Evolutionary conservation across 2,888 invertebrate genomes (phyloP).

Genomic region (Mantis religiosa): DNA sequence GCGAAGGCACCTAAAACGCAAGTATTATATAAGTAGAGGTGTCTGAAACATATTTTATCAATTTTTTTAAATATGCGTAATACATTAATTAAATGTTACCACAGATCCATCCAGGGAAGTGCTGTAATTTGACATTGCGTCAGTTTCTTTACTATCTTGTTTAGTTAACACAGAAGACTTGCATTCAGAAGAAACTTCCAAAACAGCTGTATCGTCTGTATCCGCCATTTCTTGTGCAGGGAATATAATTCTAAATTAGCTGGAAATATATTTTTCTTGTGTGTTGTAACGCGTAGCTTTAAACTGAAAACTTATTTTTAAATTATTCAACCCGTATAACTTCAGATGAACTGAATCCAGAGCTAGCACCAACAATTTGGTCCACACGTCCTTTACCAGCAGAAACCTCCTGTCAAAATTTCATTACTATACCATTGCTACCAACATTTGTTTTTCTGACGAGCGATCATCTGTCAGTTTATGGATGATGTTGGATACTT

Average conservation of each 20-base stretch:
- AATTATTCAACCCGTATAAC: not conserved
- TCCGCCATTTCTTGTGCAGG: conserved; percentile 28
- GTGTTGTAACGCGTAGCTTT: not conserved
- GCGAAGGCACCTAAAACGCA: conserved; percentile 50
- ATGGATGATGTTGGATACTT: not conserved
- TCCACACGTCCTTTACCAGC: not conserved
- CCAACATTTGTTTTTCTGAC: not conserved
- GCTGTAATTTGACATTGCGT: conserved; percentile 32
- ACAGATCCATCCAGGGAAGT: conserved; percentile 33
- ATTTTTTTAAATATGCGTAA: not conserved
- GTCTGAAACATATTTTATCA: not conserved
- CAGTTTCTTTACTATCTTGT: conserved; percentile 32
- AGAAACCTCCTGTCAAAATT: not conserved
- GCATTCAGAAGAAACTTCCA: conserved; percentile 33
- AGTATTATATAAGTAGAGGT: not conserved
- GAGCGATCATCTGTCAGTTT: not conserved
- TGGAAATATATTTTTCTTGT: not conserved
- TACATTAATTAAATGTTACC: conserved; percentile 15
- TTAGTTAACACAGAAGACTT: conserved; percentile 26
- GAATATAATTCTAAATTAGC: not conserved
- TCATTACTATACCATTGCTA: not conserved
- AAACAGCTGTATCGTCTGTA: conserved; percentile 29
- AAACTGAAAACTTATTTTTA: not conserved
- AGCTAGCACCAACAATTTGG: not conserved
- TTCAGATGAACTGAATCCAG: not conserved